Base-by-base conservation (phyloP, 2,113 vertebrate species). In the Procavia capensis region DNA sequence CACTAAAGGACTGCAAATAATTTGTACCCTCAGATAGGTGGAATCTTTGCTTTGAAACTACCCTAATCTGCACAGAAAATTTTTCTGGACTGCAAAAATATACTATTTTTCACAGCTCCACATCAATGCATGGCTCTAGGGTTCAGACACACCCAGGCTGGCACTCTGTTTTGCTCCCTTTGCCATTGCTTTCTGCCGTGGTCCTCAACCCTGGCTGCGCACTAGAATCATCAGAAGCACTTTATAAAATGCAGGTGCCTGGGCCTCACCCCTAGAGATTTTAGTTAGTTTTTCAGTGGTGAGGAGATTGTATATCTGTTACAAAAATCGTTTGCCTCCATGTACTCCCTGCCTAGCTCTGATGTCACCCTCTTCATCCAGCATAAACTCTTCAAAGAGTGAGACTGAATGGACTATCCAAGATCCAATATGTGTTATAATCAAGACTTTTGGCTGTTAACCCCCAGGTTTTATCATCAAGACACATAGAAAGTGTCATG, bases 1-100 rank as follows among this genome's bases (percentile, higher is more conserved):
- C 91, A 84, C 91, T 59, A 83, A 74, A 9, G 41, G 45, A 80
- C 78, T 90, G 45, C 72, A 90, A 87, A 82, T 70, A 80, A n/a
- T 81, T 39, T 29, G 14, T 50, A 8, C 41, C 74, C 41, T 82
- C 47, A 50, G 59, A 36, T 43, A 36, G 74, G 68, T 50, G 78
- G 54, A 17, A 66, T 83, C 68, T 88, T 72, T 45, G 84, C 54
- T 89, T 76, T 85, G 68, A 86, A 72, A 76, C 76, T 1, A 9
- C 81, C 29, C 72, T 81, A 5, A 13, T 20, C 59, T 5, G 19
- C 34, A 9, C 27, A 8, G 54, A 84, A 72, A 59, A 8, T 54
- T n/a, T 22, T 90, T 45, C 39, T 5, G 1, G 36, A 8, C 0
- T 25, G 36, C 45, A 90, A 50, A 61, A 34, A 74, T 31, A 29